Evolutionary conservation across 2,888 invertebrate genomes (phyloP), one percentile per base, ranked within the genome.

Genomic region (Alviniconcha strummeri): DNA sequence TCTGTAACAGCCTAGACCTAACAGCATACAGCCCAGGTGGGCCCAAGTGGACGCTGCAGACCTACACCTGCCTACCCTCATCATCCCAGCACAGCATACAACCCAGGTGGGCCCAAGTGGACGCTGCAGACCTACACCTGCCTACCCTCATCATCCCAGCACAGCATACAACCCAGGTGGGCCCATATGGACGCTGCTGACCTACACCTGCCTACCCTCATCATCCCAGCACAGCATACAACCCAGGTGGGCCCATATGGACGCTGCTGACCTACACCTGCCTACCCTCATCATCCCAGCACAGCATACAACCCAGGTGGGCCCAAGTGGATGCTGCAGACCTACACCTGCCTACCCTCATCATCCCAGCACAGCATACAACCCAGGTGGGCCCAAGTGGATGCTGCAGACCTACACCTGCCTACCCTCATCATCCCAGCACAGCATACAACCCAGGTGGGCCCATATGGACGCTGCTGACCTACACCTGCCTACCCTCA

Each of bases 341-440:
- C 94, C 92, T 90, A n/a, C 19, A 54, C 74, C 67, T 19, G 60
- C 84, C 83, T 84, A 94, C 94, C 94, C 67, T 92, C 89, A 76
- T 94, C 94, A 88, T 94, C 91, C 92, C 93, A 94, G 82, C 94
- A 93, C 84, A 94, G 93, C 88, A 95, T 92, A 93, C 95, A 94
- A 56, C 95, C 95, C 78, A 95, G 93, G 84, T 94, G 91, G 72
- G n/a, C n/a, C n/a, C n/a, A n/a, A n/a, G n/a, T n/a, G n/a, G n/a
- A n/a, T n/a, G n/a, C n/a, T n/a, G n/a, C n/a, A 93, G 91, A 60
- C n/a, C n/a, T n/a, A n/a, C 94, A 76, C 60, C 7, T 11, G 11
- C 60, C 7, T 60, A 60, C 60, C 60, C 11, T 7, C 11, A 60
- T 60, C 60, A 11, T 60, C 60, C 60, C 60, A 60, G 60, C 1